phyloP scores from a whole-genome alignment of 2,888 invertebrate species.

The Meteorus cinctellus region DNA sequence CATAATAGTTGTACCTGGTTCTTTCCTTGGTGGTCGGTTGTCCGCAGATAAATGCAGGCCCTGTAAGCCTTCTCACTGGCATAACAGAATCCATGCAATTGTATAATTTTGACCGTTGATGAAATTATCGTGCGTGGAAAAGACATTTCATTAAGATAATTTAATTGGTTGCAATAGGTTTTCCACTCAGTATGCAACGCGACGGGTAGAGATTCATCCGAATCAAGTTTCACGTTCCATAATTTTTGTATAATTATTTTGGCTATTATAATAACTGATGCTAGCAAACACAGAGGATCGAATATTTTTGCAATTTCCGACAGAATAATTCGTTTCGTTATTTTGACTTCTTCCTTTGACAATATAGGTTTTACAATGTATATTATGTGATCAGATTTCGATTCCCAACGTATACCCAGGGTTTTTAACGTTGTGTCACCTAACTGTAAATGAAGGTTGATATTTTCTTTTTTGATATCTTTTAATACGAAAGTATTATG shows the following conservation, averaged over 20 bases:
- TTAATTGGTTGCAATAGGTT: constrained; percentile 26
- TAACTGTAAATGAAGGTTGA: constrained; percentile 22
- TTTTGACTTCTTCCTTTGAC: not conserved
- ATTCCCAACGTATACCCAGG: constrained; percentile 38
- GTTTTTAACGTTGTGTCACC: constrained; percentile 37
- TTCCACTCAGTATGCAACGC: constrained; percentile 38
- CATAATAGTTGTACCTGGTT: constrained; percentile 37
- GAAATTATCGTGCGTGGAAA: constrained; percentile 31
- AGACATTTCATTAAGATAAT: constrained; percentile 29
- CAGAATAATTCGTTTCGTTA: constrained; percentile 36
- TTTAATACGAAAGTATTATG: constrained; percentile 23
- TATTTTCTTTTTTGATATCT: constrained; percentile 3
- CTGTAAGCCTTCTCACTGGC: constrained; percentile 47
- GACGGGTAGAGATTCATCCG: constrained; percentile 44
- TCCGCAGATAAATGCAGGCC: constrained; percentile 39
- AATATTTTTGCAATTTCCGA: constrained; percentile 39
- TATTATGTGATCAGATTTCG: constrained; percentile 18
- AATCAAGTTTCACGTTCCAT: constrained; percentile 40
- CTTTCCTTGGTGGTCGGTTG: constrained; percentile 5
- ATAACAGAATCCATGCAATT: constrained; percentile 48
- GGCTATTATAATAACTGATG: constrained; percentile 42
- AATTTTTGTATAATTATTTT: constrained; percentile 45
- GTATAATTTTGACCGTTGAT: not conserved
- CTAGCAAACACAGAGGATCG: constrained; percentile 46
- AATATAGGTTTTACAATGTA: constrained; percentile 23